Base-by-base conservation (phyloP, 2,888 invertebrate genomes). In the Pollenia griseotomentosa region DNA sequence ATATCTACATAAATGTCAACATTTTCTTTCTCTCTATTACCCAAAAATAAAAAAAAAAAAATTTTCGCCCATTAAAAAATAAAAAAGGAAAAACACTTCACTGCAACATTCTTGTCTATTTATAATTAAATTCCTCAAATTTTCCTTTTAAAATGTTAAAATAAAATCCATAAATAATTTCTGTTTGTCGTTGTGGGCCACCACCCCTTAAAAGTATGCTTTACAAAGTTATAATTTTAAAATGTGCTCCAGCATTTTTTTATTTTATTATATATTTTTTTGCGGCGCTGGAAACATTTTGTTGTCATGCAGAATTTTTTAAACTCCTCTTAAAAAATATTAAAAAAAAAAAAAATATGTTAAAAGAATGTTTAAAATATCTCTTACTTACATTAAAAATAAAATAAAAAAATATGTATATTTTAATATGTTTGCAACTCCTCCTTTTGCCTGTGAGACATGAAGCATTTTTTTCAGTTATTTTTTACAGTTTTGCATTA, bases 141-240 rank as follows among this genome's bases (percentile, higher is more conserved):
- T 73, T 80, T 63, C 44, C 73, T 74, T 83, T 86, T 86, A 68
- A 83, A 79, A 86, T 83, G 61, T 46, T 55, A 83, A 82, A 81
- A 71, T 51, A 85, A 81, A 71, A 70, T 77, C 65, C 82, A 82
- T 85, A 85, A 85, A 85, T 85, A 65, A 80, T 77, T 82, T 78
- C 66, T 59, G 42, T 73, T 68, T 87, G 53, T 77, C 73, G 77
- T 74, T 78, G 73, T 79, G 68, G 46, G 59, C 77, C 61, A 75
- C 63, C 57, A 48, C 70, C 70, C 33, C 89, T 88, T 89, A 88
- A 86, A 90, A 89, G 90, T 91, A 91, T 82, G 82, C 68, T 82
- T 61, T 75, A 75, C 53, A 75, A 83, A 83, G 55, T 71, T 77
- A 83, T 83, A 83, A 83, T 83, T 83, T 83, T 83, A 83, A 83